A percentile compares a stretch with the other conserved stretches of the same genome.
These are phyloP conservation scores for Aporophyla nigra DNA, from an alignment of 2,888 invertebrate genomes.

Conservation along the genomic window DNA sequence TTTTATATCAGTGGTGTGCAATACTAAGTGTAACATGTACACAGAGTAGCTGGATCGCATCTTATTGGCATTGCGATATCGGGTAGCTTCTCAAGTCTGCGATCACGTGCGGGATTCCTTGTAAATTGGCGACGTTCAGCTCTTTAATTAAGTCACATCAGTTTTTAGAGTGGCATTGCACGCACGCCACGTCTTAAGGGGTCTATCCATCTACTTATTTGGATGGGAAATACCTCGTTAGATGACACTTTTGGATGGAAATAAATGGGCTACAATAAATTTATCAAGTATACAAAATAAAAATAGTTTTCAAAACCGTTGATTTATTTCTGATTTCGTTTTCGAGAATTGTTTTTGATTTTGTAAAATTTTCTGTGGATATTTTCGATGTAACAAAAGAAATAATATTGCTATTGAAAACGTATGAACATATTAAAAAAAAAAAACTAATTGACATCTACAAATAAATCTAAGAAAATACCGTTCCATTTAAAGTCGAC, in stretches of 20 bases:
- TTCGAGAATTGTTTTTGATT: background rate
- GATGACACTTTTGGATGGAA: conserved; percentile 27
- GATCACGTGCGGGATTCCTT: conserved; percentile 83
- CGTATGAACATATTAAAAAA: too few species aligned
- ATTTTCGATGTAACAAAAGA: too few species aligned
- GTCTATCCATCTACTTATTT: conserved; percentile 51
- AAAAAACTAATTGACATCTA: conserved; percentile 13
- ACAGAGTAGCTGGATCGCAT: conserved; percentile 36
- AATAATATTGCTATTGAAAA: too few species aligned
- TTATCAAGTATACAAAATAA: background rate
- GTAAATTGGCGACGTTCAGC: conserved; percentile 88
- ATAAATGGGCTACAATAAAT: conserved; percentile 7
- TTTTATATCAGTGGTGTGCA: background rate
- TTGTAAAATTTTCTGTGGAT: background rate
- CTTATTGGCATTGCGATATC: conserved; percentile 66
- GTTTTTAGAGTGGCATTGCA: conserved; percentile 82
- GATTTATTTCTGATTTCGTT: too few species aligned
- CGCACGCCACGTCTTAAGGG: conserved; percentile 49
- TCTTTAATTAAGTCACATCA: conserved; percentile 88
- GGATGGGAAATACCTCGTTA: conserved; percentile 39
- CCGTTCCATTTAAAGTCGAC: conserved; percentile 22
- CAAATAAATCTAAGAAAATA: conserved; percentile 24
- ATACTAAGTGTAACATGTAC: background rate
- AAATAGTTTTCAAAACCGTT: background rate
- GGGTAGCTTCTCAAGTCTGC: conserved; percentile 80